Evolutionary conservation across 2,797 vertebrate species (phyloP).

Genomic region (Chaunax sp.): DNA sequence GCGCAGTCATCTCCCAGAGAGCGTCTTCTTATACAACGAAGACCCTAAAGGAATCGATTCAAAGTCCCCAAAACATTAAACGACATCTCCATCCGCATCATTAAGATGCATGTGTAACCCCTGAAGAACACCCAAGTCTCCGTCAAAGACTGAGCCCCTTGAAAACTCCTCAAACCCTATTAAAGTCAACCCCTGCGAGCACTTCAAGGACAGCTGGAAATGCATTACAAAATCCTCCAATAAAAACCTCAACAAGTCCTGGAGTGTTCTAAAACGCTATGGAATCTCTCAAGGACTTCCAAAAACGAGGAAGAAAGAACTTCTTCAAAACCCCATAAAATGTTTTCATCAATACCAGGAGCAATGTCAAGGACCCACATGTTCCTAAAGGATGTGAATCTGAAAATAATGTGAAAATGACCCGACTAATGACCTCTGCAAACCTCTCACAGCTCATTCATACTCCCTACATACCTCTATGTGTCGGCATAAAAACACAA

Average conservation of each 20-base stretch:
- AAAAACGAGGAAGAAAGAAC: neutral
- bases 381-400: neutral
- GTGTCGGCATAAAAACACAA: no score
- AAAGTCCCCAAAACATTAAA: neutral
- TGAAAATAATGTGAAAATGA: no score
- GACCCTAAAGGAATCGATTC: no score
- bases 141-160: neutral
- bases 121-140: neutral
- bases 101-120: no score
- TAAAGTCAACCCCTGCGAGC: accelerated
- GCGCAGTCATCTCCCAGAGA: no score
- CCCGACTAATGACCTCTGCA: no score
- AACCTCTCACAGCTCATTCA: neutral
- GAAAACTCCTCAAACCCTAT: neutral
- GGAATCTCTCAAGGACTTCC: neutral
- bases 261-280: no score
- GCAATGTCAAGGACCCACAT: neutral
- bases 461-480: no score
- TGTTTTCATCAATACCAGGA: neutral
- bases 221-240: neutral
- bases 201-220: neutral
- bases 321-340: neutral
- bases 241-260: neutral
- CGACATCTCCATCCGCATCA: neutral
- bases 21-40: no score